These are phyloP conservation scores for Heterodera schachtii DNA, from an alignment of 1,140 invertebrate species.

Conservation along the genomic window DNA sequence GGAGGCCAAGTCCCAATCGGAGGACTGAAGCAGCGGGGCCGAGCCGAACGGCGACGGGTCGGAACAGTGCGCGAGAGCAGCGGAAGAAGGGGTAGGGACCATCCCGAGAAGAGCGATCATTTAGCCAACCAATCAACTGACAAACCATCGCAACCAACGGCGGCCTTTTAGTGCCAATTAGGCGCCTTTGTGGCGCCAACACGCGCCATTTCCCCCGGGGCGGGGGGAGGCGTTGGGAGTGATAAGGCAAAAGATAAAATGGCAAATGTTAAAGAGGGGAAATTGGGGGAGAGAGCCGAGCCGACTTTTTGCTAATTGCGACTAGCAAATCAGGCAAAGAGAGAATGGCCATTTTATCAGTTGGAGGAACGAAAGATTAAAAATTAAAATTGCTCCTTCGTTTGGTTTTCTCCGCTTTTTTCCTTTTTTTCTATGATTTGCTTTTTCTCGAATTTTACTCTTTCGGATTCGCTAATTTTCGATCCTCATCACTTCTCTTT, in stretches of 20 bases:
- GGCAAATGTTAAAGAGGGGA: not conserved
- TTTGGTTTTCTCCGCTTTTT: too few relatives aligned
- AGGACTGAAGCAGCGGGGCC: not conserved
- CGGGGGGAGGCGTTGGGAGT: not conserved
- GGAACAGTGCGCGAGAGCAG: too few relatives aligned
- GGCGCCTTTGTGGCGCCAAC: slow-evolving; percentile 1
- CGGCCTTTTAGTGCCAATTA: slow-evolving; percentile 6
- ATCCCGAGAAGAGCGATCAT: not conserved
- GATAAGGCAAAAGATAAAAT: not conserved
- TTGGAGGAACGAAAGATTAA: not conserved
- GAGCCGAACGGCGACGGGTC: not conserved
- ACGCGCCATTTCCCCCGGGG: not conserved
- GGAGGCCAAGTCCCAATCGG: slow-evolving; percentile 8
- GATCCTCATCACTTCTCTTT: too few relatives aligned
- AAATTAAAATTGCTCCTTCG: not conserved
- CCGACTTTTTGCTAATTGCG: too few relatives aligned
- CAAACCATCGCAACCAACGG: not conserved
- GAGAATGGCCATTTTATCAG: too few relatives aligned
- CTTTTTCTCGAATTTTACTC: too few relatives aligned
- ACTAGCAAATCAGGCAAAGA: too few relatives aligned
- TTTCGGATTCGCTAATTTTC: too few relatives aligned
- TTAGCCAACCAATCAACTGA: not conserved
- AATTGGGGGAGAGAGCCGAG: too few relatives aligned
- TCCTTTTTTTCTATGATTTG: too few relatives aligned
- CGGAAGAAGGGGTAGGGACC: not conserved